A percentile compares a stretch with the other conserved stretches of the same genome.
phyloP scores from a whole-genome alignment of 2,113 vertebrate genomes.

The Ivindomyrus marchei region DNA sequence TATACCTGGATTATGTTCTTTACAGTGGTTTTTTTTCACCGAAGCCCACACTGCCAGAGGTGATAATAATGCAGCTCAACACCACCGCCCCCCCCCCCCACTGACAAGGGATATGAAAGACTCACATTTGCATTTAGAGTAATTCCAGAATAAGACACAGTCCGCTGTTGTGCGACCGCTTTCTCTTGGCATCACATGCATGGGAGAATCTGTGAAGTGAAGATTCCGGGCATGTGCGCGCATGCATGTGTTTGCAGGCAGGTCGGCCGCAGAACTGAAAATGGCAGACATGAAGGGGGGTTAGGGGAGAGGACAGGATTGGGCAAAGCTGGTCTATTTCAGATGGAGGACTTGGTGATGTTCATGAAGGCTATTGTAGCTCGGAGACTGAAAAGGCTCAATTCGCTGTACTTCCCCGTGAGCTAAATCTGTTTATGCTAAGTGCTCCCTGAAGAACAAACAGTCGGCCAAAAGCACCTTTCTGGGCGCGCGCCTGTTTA shows the following conservation, averaged over 20 bases:
- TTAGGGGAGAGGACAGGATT: slow-evolving; percentile 21
- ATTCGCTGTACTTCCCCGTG: slow-evolving; percentile 2
- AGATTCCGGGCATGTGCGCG: background rate
- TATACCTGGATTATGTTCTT: background rate
- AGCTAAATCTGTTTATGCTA: slow-evolving; percentile 24
- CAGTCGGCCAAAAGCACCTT: slow-evolving; percentile 10
- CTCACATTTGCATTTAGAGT: slow-evolving; percentile 21
- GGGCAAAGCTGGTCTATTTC: slow-evolving; percentile 44
- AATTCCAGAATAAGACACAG: background rate
- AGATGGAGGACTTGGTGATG: slow-evolving; percentile 49
- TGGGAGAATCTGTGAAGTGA: slow-evolving; percentile 6
- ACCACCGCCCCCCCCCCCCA: background rate
- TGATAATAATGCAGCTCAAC: slow-evolving; percentile 9
- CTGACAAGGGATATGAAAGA: slow-evolving; percentile 17
- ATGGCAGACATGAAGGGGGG: background rate
- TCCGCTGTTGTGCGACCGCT: background rate
- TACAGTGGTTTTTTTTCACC: background rate
- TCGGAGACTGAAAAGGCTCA: slow-evolving; percentile 47
- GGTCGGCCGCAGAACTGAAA: background rate
- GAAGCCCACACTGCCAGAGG: background rate
- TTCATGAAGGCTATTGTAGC: slow-evolving; percentile 53
- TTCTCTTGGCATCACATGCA: background rate
- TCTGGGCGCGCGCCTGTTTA: background rate
- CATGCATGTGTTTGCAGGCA: background rate
- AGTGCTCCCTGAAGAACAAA: slow-evolving; percentile 14